These are phyloP conservation scores for Philereme transversata DNA, from an alignment of 2,888 invertebrate species.

Conservation along the genomic window DNA sequence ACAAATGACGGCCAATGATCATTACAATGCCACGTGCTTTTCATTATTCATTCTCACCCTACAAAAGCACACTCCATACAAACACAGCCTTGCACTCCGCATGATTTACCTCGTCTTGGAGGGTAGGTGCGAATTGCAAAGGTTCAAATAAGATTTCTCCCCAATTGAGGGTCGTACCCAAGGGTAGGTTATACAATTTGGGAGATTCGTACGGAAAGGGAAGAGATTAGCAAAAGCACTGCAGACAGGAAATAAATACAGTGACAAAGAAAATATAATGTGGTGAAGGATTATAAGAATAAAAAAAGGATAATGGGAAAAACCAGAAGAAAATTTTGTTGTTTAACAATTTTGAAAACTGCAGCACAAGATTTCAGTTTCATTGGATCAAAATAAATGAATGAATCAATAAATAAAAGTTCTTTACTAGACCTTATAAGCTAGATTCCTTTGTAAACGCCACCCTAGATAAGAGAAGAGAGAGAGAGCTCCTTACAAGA, in stretches of 20 bases:
- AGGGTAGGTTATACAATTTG: constrained; percentile 67
- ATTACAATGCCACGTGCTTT: constrained; percentile 5
- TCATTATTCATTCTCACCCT: constrained; percentile 8
- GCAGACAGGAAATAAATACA: constrained; percentile 26
- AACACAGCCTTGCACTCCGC: constrained; percentile 50
- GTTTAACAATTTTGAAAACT: too few species aligned
- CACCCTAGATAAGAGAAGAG: too few species aligned
- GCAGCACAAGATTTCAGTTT: too few species aligned
- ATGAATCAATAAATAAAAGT: too few species aligned
- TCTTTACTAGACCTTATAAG: too few species aligned
- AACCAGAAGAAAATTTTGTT: too few species aligned
- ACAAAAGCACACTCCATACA: constrained; percentile 46
- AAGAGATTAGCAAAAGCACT: constrained; percentile 33
- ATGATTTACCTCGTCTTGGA: constrained; percentile 47
- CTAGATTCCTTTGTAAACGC: too few species aligned
- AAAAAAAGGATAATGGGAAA: neutral
- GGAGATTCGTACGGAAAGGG: constrained; percentile 38
- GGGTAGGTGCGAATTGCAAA: constrained; percentile 69
- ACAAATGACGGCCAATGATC: constrained; percentile 3
- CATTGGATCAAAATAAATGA: too few species aligned
- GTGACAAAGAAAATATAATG: constrained; percentile 9
- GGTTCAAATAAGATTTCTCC: constrained; percentile 82
- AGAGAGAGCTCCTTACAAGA: too few species aligned
- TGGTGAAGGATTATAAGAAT: neutral
- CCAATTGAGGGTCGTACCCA: constrained; percentile 59